Base-by-base conservation (phyloP, 2,113 vertebrate genomes). In the Pseudorhombus dupliciocellatus region DNA sequence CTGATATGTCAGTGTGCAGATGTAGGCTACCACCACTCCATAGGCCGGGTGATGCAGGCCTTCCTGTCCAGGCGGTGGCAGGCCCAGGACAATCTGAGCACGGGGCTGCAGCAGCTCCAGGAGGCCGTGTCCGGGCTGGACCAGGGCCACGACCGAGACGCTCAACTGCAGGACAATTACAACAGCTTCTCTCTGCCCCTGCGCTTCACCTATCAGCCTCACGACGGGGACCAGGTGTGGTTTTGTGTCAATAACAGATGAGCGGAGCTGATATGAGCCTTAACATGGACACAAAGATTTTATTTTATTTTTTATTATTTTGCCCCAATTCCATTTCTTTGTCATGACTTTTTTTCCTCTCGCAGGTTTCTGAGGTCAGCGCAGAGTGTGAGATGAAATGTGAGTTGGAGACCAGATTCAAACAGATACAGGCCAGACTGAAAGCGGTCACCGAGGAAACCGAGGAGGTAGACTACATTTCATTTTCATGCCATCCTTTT, bases 141-240 rank as follows among this genome's bases (percentile, higher is more conserved):
- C 77, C 93, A 96, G 55, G 77, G 77, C 22, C 92, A 89, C 6
- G 96, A 97, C 81, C 91, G 94, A 75, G 93, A 94, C 83, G 77
- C 84, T 21, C 86, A 97, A 51, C 90, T 97, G 60, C 90, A 95
- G 85, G 91, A 94, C 50, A 92, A 95, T 14, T 84, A 89, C 6
- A 75, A 73, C 1, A 91, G 93, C 64, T 97, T 96, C 88, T 96
- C 94, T 42, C 92, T 93, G 72, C 95, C 95, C 0, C 77, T 87
- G 1, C 91, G 87, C 59, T 96, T 97, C 66, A 91, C 93, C 66
- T 96, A 94, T 84, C 95, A 95, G 61, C 94, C 96, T 2, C 94
- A 97, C 0, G 95, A 96, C 2, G 95, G 93, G 1, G 96, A 97
- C 84, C 92, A 95, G 95, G 96, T 96, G 44, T 9, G 76, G 2